phyloP scores from a whole-genome alignment of 2,113 vertebrate genomes.

The Gasterosteus nipponicus region DNA sequence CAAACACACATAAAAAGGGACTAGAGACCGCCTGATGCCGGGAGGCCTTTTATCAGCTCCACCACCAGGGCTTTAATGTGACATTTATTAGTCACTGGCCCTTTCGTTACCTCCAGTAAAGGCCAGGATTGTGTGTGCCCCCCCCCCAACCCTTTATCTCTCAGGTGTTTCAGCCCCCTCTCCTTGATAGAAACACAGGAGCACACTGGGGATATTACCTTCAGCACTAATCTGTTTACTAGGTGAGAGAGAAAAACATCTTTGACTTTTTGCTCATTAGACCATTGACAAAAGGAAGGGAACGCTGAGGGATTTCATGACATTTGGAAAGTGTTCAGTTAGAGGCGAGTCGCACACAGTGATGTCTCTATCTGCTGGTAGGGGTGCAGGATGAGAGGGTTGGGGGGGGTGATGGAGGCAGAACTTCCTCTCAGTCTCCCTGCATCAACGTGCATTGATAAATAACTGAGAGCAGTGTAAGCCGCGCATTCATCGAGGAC shows the following conservation, averaged over 20 bases:
- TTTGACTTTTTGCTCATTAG: conserved; percentile 18
- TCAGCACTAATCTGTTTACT: conserved; percentile 33
- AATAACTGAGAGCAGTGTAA: conserved; percentile 52
- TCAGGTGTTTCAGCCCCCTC: conserved; percentile 33
- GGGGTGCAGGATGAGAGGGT: background rate
- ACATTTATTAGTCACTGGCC: conserved; percentile 53
- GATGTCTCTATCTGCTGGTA: background rate
- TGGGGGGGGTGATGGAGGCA: conserved; percentile 46
- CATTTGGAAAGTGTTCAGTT: conserved; percentile 30
- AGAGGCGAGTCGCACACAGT: background rate
- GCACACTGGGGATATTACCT: conserved; percentile 17
- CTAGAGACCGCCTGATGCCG: background rate
- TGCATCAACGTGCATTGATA: conserved; percentile 46
- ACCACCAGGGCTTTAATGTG: conserved; percentile 48
- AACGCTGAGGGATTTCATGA: background rate
- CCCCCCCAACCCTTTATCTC: conserved; percentile 5
- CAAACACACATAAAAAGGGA: conserved; percentile 5
- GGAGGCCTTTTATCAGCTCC: conserved; percentile 46
- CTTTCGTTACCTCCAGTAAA: conserved; percentile 67
- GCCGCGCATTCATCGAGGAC: conserved; percentile 59
- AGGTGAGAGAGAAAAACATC: conserved; percentile 2
- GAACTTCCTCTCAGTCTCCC: conserved; percentile 67
- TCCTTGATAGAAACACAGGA: conserved; percentile 13
- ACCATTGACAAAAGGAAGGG: background rate
- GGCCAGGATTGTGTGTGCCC: conserved; percentile 49